These are phyloP conservation scores for Vipera ursinii DNA, from an alignment of 2,797 vertebrate genomes.

Conservation along the genomic window DNA sequence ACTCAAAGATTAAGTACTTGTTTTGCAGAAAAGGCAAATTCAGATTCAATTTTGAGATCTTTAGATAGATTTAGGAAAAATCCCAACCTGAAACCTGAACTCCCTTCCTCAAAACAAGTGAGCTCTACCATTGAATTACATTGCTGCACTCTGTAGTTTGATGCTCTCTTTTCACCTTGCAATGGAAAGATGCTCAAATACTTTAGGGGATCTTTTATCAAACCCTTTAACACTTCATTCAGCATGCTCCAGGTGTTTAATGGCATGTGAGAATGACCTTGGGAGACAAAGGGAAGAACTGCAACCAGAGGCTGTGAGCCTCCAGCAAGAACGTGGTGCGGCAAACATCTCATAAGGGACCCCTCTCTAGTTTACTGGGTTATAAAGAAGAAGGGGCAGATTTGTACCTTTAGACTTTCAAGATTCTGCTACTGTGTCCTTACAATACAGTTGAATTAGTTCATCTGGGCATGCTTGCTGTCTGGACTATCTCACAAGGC, in stretches of 20 bases:
- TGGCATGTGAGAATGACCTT: not conserved
- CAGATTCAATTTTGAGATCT: not conserved
- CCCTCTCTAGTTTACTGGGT: not conserved
- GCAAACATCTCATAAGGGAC: not conserved
- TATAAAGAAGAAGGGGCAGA: not conserved
- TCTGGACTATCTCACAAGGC: not conserved
- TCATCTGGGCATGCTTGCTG: not conserved
- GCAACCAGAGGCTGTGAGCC: not conserved
- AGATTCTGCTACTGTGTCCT: not conserved
- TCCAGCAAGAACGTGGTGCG: not conserved
- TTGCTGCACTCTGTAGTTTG: not conserved
- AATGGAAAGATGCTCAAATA: not conserved
- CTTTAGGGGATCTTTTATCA: not conserved
- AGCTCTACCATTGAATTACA: not conserved
- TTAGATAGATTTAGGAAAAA: not conserved
- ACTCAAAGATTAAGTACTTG: not conserved
- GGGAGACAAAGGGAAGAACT: not conserved
- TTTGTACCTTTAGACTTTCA: not conserved
- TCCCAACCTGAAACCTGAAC: not conserved
- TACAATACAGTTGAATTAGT: not conserved
- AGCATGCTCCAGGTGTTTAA: not conserved
- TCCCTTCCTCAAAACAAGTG: not conserved
- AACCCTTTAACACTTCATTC: not conserved
- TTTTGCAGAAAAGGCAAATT: not conserved
- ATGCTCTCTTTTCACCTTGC: not conserved